Conservation (phyloP, 1,140 invertebrate genomes). For the Cataglyphis hispanica region DNA sequence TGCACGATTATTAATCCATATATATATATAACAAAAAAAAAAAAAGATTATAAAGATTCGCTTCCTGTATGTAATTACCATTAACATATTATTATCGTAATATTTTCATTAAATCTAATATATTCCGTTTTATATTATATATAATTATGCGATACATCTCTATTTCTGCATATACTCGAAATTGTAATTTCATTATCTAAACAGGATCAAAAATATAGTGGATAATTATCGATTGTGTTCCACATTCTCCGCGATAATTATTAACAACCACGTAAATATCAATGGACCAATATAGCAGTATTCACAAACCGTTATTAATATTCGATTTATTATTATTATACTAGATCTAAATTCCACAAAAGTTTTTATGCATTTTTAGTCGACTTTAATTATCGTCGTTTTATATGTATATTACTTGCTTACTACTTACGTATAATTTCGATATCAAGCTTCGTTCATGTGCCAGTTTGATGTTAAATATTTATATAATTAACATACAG, state of each 20-base stretch:
- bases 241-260: not conserved
- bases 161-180: conserved; percentile 13
- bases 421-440: not conserved
- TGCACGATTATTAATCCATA: not conserved
- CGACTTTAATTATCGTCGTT: no score
- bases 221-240: not conserved
- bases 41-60: not conserved
- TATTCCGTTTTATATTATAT: conserved; percentile 12
- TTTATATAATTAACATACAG: conserved; percentile 14
- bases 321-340: conserved; percentile 30
- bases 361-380: conserved; percentile 3
- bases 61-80: not conserved
- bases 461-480: not conserved
- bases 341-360: not conserved
- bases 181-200: conserved; percentile 17
- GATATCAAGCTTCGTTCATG: not conserved
- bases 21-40: not conserved
- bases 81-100: not conserved
- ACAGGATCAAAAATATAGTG: not conserved
- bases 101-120: conserved; percentile 12
- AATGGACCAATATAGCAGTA: not conserved
- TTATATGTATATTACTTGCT: not conserved
- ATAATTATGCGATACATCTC: not conserved
- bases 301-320: conserved; percentile 29
- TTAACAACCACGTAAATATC: conserved; percentile 1